Conservation (phyloP, 2,888 invertebrate species). For the Eledona agricola region DNA sequence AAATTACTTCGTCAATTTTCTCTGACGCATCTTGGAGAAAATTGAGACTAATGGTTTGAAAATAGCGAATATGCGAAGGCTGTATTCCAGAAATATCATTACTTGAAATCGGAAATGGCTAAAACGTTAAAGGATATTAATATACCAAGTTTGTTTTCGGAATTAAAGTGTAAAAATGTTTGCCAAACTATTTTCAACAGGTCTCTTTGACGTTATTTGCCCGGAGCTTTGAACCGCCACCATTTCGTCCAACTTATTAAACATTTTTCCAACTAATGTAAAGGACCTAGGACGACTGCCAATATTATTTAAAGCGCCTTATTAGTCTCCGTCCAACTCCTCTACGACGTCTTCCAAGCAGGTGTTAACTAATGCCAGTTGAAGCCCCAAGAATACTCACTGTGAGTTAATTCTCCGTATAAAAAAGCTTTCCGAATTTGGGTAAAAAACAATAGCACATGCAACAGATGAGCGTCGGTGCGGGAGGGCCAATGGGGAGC, state of each 20-base stretch:
- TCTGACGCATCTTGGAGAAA: no score
- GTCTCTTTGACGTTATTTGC: slow-evolving; percentile 46
- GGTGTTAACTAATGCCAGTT: background rate
- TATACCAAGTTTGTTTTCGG: slow-evolving; percentile 6
- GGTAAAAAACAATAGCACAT: slow-evolving; percentile 18
- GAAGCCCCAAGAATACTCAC: background rate
- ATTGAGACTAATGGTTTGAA: no score
- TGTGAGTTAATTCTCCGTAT: background rate
- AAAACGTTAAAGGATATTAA: slow-evolving; percentile 11
- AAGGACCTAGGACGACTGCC: no score
- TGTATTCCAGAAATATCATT: background rate
- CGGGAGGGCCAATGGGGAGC: slow-evolving; percentile 38
- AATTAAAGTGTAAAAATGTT: slow-evolving; percentile 20
- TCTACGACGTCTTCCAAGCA: no score
- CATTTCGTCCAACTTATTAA: background rate
- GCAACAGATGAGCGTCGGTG: slow-evolving; percentile 33
- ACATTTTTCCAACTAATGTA: slow-evolving; percentile 7
- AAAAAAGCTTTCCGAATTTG: slow-evolving; percentile 1
- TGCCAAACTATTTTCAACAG: slow-evolving; percentile 48
- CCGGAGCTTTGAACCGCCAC: slow-evolving; percentile 46
- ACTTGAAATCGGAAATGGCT: slow-evolving; percentile 16
- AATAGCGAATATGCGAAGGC: background rate
- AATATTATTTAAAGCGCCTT: no score
- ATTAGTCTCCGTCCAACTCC: no score
- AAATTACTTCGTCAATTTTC: no score